These are phyloP conservation scores for Picathartes gymnocephalus DNA, from an alignment of 2,113 vertebrate genomes.

Conservation along the genomic window DNA sequence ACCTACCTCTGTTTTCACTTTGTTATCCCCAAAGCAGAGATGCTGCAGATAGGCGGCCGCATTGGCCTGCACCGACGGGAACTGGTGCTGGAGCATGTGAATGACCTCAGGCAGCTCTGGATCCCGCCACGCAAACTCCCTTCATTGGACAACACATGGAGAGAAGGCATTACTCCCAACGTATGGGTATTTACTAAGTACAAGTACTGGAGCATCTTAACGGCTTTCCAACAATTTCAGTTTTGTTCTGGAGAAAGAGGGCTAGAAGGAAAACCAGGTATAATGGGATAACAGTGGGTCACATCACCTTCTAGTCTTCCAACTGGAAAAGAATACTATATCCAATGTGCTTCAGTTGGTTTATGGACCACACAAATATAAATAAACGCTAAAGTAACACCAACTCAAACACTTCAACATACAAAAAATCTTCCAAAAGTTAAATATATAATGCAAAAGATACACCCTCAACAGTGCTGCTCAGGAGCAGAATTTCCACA, in stretches of 20 bases:
- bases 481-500: neutral
- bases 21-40: constrained; percentile 94
- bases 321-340: fast-evolving
- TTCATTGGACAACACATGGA: constrained; percentile 34
- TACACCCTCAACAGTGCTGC: neutral
- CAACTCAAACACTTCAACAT: neutral
- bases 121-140: constrained; percentile 97
- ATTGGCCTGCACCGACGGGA: constrained; percentile 94
- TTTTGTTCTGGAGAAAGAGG: neutral
- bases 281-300: neutral
- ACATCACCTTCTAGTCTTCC: neutral
- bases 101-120: constrained; percentile 94
- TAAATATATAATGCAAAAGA: neutral
- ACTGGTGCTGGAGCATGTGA: constrained; percentile 98
- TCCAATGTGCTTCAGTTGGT: neutral
- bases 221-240: neutral
- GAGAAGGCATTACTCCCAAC: neutral
- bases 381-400: neutral
- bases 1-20: constrained; percentile 86
- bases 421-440: neutral
- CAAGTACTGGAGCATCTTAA: neutral
- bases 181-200: fast-evolving
- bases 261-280: neutral
- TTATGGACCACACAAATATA: neutral
- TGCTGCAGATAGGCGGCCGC: constrained; percentile 96